Conservation (phyloP, 2,888 invertebrate genomes). For the Eupsilia transversa region DNA sequence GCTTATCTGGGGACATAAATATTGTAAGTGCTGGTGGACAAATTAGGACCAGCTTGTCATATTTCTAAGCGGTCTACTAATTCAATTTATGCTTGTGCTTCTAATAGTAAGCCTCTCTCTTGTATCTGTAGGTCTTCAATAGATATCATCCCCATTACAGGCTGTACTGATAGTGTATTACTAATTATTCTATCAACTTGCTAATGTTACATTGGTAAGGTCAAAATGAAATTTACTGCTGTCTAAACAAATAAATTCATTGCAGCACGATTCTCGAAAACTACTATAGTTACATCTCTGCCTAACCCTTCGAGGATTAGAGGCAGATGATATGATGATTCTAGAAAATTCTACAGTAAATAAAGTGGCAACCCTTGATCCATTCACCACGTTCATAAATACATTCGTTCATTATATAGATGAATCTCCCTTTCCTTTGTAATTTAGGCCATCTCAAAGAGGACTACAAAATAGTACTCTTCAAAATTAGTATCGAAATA, state of each 20-base stretch:
- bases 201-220: background rate
- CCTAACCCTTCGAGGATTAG: background rate
- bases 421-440: background rate
- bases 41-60: slow-evolving; percentile 53
- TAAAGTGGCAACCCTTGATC: background rate
- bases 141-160: background rate
- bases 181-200: background rate
- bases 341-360: background rate
- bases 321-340: background rate
- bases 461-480: slow-evolving; percentile 13
- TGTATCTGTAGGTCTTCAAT: slow-evolving; percentile 13
- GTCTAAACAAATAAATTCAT: background rate
- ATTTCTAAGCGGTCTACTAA: slow-evolving; percentile 28
- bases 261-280: background rate
- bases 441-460: slow-evolving; percentile 12
- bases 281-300: background rate
- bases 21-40: slow-evolving; percentile 38
- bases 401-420: background rate
- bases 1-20: slow-evolving; percentile 51
- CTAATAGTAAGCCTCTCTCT: background rate
- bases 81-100: slow-evolving; percentile 31
- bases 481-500: slow-evolving; percentile 36
- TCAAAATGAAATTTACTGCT: background rate
- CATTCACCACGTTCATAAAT: background rate
- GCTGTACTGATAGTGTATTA: background rate